These are phyloP conservation scores for Teleogryllus oceanicus DNA, from an alignment of 2,888 invertebrate genomes.

Conservation along the genomic window DNA sequence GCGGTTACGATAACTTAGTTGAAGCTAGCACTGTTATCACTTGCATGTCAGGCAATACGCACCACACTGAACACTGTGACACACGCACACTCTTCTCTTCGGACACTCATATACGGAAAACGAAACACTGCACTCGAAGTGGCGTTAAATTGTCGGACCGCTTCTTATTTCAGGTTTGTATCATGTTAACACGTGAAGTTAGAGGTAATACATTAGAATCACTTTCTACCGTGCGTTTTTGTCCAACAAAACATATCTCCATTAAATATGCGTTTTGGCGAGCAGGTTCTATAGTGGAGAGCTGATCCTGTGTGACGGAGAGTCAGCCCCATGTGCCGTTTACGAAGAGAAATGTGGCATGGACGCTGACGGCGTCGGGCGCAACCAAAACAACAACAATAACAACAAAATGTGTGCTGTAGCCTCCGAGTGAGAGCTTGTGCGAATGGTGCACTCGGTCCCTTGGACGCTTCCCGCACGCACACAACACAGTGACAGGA, in stretches of 20 bases:
- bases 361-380: background rate
- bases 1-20: no score
- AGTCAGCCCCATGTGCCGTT: background rate
- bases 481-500: background rate
- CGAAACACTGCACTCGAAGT: background rate
- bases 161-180: background rate
- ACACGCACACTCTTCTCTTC: background rate
- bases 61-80: background rate
- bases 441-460: background rate
- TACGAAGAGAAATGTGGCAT: background rate
- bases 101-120: background rate
- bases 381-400: background rate
- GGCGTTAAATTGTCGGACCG: background rate
- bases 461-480: background rate
- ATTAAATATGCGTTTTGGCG: constrained; percentile 7
- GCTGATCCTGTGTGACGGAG: background rate
- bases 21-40: background rate
- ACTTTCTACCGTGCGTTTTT: background rate
- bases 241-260: background rate
- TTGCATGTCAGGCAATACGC: background rate
- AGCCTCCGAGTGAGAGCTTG: background rate
- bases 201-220: background rate
- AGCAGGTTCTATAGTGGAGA: background rate
- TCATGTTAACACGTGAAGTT: background rate
- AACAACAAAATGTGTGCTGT: background rate